These are phyloP conservation scores for Leptinotarsa defecta DNA, from an alignment of 1,140 invertebrate species.

Conservation along the genomic window DNA sequence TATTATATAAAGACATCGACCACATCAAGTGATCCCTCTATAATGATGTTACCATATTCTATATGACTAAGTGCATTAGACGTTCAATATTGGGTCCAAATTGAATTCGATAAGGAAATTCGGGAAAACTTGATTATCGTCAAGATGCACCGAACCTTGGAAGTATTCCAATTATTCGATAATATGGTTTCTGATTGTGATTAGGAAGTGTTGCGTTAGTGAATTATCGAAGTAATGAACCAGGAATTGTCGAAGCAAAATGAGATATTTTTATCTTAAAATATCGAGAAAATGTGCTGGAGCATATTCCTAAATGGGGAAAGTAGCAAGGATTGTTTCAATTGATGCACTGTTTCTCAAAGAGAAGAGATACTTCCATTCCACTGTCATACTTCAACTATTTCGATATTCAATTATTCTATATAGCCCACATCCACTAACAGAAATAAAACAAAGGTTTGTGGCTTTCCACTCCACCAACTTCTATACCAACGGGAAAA, in stretches of 20 bases:
- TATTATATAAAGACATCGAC: background rate
- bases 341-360: no score
- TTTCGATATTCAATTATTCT: no score
- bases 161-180: slow-evolving; percentile 1
- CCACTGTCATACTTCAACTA: no score
- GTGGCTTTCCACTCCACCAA: no score
- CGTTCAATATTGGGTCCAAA: background rate
- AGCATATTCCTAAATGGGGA: no score
- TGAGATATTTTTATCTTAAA: no score
- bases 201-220: background rate
- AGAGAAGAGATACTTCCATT: no score
- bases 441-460: no score
- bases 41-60: background rate
- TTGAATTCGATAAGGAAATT: background rate
- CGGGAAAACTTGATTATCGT: slow-evolving; percentile 1
- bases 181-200: background rate
- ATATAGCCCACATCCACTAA: no score
- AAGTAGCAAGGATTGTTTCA: no score
- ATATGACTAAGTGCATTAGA: background rate
- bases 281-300: no score
- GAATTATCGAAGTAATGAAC: background rate
- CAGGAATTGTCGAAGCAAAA: background rate
- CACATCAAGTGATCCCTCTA: background rate
- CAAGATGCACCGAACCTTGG: background rate
- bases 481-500: no score